Base-by-base conservation (phyloP, 2,113 vertebrate genomes). In the Strix aluco region DNA sequence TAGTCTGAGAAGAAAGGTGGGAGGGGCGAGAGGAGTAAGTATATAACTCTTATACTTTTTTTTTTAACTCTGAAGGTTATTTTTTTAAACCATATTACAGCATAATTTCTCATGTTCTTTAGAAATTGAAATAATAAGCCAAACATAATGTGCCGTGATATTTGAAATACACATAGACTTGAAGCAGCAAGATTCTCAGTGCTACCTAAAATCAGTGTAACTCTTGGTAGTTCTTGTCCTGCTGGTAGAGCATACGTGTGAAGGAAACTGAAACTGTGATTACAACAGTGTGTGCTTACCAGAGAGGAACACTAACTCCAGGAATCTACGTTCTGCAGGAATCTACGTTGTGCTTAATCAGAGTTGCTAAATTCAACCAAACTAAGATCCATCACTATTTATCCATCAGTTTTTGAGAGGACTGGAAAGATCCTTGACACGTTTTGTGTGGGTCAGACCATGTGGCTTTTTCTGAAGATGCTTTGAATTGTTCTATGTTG, bases 1-100 rank as follows among this genome's bases (percentile, higher is more conserved):
- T 67, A 75, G 70, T 75, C 74, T 91, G 72, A 88, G 73, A 63
- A 93, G 90, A 96, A 86, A 51, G 34, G 40, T 90, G 61, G 57
- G 30, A 93, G 58, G 32, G n/a, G 23, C 2, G n/a, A 95, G 75
- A 88, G 63, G 55, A 94, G 26, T 72, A 67, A 91, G 62, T 86
- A 22, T 70, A 4, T 58, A 92, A 70, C 54, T 54, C 72, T 32
- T 59, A 46, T 38, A 51, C 29, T 20, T 54, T 46, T 42, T 42
- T 88, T 84, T 83, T 52, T 2, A 57, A 55, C 20, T 80, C 65
- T 10, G 9, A 21, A 63, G 15, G 12, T 70, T 54, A 9, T 59
- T 92, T 86, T 89, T 65, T 62, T 87, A 10, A 47, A 79, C 17
- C 5, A 1, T n/a, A 27, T 40, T 69, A 13, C 27, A 20, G 13